Conservation (phyloP, 2,113 vertebrate genomes). For the Neoarius graeffei region DNA sequence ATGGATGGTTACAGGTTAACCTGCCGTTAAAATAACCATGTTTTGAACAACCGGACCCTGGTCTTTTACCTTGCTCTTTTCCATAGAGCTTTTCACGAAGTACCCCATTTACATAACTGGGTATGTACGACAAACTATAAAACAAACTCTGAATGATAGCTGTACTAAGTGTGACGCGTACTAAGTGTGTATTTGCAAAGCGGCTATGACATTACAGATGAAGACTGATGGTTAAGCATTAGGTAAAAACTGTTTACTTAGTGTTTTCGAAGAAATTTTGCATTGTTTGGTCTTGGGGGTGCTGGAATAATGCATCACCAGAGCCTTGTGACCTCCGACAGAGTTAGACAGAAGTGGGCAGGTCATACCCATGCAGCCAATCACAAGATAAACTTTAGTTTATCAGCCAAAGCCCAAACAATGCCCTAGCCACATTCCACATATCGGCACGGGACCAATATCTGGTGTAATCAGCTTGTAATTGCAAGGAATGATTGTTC, state of each 20-base stretch:
- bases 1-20: no score
- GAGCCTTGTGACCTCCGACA: neutral
- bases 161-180: neutral
- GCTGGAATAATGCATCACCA: neutral
- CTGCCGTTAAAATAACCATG: no score
- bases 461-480: neutral
- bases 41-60: no score
- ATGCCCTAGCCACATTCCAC: neutral
- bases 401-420: slow-evolving; percentile 6
- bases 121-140: neutral
- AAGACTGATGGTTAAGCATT: neutral
- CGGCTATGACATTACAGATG: neutral
- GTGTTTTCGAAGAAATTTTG: neutral
- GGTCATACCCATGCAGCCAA: neutral
- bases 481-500: slow-evolving; percentile 30
- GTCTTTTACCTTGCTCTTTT: neutral
- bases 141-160: neutral
- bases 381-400: neutral
- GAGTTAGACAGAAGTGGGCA: neutral
- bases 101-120: neutral
- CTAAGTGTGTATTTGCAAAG: neutral
- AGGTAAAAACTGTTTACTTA: neutral
- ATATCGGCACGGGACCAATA: slow-evolving; percentile 16
- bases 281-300: neutral
- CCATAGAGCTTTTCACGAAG: neutral